Evolutionary conservation across 2,888 invertebrate species (phyloP), one percentile per base, ranked within the genome.

Genomic region (Eugnorisma glareosa): DNA sequence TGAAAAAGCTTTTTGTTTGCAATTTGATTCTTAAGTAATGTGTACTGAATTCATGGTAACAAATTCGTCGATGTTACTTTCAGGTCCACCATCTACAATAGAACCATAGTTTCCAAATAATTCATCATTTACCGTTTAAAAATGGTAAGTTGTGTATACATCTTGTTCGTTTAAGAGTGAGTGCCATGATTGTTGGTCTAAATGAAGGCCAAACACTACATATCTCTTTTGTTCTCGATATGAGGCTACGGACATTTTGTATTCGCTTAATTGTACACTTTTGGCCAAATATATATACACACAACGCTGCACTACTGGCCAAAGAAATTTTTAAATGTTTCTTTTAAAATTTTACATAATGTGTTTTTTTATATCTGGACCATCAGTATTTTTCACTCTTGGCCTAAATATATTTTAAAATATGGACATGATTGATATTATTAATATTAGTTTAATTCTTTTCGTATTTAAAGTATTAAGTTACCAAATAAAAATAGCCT

Each of bases 401-500:
- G 88, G 88, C 88, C 88, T 89, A 89, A 87, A 78, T 79, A 75
- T 71, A 67, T 66, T 80, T 82, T 67, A 79, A 79, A 35, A n/a
- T 57, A 69, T 74, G 79, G 79, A 87, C 76, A 48, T 75, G 40
- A 80, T 80, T 87, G 80, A 88, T 86, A 87, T 86, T 86, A 86
- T 86, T 86, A 84, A 63, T 75, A 70, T 83, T 75, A 80, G 74
- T 82, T 81, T 72, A 83, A 77, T 81, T 77, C 21, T 40, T 73
- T 86, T 79, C 59, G 37, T 63, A 63, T 68, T 79, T 48, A 82
- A 87, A 81, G 78, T 84, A 84, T 89, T 84, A 84, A 83, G 85
- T 86, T 86, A 86, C 88, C 88, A 89, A 89, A 87, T 83, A 86
- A 83, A 75, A 84, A 83, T 86, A 84, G 79, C 80, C 81, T 86